These are phyloP conservation scores for Eutrigla gurnardus DNA, from an alignment of 2,797 vertebrate species.

Conservation along the genomic window DNA sequence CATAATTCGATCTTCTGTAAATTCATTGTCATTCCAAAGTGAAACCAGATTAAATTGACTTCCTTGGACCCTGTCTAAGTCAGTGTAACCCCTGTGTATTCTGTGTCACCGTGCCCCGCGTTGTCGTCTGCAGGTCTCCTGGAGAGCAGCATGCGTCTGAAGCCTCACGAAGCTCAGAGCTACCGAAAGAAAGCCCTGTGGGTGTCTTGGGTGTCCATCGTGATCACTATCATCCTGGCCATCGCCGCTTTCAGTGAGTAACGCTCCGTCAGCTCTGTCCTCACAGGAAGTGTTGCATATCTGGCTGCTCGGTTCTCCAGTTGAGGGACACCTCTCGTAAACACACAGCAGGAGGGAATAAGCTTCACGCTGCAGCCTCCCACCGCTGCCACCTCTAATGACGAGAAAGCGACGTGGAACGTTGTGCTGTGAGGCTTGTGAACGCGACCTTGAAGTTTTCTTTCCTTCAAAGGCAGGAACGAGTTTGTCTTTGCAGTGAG, in stretches of 20 bases:
- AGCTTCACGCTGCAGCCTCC: background rate
- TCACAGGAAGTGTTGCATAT: background rate
- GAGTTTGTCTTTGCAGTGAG: background rate
- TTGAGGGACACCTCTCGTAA: slow-evolving; percentile 29
- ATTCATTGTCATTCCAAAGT: background rate
- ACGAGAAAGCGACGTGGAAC: background rate
- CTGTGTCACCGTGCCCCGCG: slow-evolving; percentile 19
- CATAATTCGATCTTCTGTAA: background rate
- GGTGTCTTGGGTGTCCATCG: slow-evolving; percentile 96
- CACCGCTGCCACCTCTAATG: background rate
- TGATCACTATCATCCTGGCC: slow-evolving; percentile 92
- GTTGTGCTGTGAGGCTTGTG: background rate
- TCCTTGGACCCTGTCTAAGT: too few relatives aligned
- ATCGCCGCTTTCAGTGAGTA: slow-evolving; percentile 98
- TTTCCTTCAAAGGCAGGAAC: background rate
- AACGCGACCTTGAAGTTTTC: slow-evolving; percentile 14
- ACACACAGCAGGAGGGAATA: background rate
- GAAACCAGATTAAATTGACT: too few relatives aligned
- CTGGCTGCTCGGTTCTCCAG: background rate
- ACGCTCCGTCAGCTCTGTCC: background rate
- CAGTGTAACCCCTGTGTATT: too few relatives aligned
- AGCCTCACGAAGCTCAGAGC: slow-evolving; percentile 97
- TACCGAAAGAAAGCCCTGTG: slow-evolving; percentile 98
- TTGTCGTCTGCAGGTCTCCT: slow-evolving; percentile 88
- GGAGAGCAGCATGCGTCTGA: slow-evolving; percentile 97